A percentile compares a stretch with the other conserved stretches of the same genome.
Evolutionary conservation across 2,888 invertebrate species (phyloP).

Genomic region (Drosophila mulleri): DNA sequence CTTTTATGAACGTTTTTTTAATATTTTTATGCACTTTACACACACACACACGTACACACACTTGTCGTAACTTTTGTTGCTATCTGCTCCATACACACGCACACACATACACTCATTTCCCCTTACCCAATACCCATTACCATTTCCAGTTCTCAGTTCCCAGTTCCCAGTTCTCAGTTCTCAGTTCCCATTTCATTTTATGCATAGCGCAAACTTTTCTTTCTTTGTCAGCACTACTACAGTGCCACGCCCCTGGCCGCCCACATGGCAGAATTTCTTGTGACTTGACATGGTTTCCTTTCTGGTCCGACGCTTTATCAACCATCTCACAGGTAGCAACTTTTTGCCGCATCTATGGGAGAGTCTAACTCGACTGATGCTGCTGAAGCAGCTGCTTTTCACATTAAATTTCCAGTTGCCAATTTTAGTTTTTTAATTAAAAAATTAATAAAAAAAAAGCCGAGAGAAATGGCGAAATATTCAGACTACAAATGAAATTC

Average conservation of each 20-base stretch:
- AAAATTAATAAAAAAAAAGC: slow-evolving; percentile 21
- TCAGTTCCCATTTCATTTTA: slow-evolving; percentile 45
- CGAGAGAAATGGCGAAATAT: slow-evolving; percentile 6
- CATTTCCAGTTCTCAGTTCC: slow-evolving; percentile 13
- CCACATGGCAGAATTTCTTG: slow-evolving; percentile 62
- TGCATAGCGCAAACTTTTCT: slow-evolving; percentile 64
- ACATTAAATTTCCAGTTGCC: slow-evolving; percentile 52
- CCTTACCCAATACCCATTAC: slow-evolving; percentile 15
- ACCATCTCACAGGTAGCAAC: slow-evolving; percentile 30
- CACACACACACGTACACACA: slow-evolving; percentile 25
- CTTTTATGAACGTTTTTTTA: slow-evolving; percentile 15
- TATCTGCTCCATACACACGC: slow-evolving; percentile 28
- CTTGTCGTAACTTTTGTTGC: slow-evolving; percentile 25
- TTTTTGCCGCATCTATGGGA: slow-evolving; percentile 28
- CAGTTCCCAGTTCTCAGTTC: slow-evolving; percentile 17
- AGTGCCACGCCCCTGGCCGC: slow-evolving; percentile 39
- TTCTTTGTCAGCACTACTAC: slow-evolving; percentile 56
- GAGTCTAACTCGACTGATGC: slow-evolving; percentile 1
- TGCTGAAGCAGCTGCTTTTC: slow-evolving; percentile 33
- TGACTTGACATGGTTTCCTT: slow-evolving; percentile 77
- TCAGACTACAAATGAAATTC: slow-evolving; percentile 20
- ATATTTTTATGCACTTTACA: slow-evolving; percentile 54
- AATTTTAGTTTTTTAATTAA: slow-evolving; percentile 65
- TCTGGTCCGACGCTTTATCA: slow-evolving; percentile 41
- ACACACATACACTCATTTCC: slow-evolving; percentile 29